Evolutionary conservation across 2,888 invertebrate species (phyloP), one percentile per base, ranked within the genome.

Genomic region (Podabrus alpinus): DNA sequence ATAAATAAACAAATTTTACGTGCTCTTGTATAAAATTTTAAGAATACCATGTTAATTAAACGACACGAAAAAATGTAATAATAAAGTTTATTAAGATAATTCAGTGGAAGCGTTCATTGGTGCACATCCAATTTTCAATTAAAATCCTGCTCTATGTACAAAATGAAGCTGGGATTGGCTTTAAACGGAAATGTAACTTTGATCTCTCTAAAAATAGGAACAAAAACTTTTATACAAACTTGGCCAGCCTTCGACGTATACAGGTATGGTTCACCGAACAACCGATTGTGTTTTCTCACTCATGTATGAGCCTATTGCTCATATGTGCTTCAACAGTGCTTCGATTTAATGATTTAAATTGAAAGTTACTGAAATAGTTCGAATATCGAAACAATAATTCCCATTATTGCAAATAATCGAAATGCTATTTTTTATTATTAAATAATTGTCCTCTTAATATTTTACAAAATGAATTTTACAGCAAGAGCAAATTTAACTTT

Each of bases 261-360:
- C 78, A 73, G 72, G 78, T 81, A 84, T 81, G 86, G 85, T 86
- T 83, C 82, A 83, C 79, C 85, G 85, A 80, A 81, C 84, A 82
- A 78, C 67, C 84, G 82, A 86, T 86, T 86, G 86, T 86, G 82
- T 85, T 86, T 85, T 82, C 83, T 84, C 86, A 83, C 82, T 86
- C 85, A 86, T 86, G 86, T 86, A 85, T 85, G 84, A 82, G 82
- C 77, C 73, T 61, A 69, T 74, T 73, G 77, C 74, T 77, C 77
- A 72, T 75, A 68, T 76, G 72, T 77, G 73, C 71, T 76, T 45
- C 69, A 75, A 68, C 71, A 69, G 67, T n/a, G 77, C 67, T 75
- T 77, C 74, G 73, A 72, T 73, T 76, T 76, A 72, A 71, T 73
- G 73, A 68, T 74, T 73, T 76, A 77, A 77, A 75, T 77, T 74